A percentile compares a stretch with the other conserved stretches of the same genome.
These are phyloP conservation scores for Paedocypris micromegethes DNA, from an alignment of 2,797 vertebrate species.

Conservation along the genomic window DNA sequence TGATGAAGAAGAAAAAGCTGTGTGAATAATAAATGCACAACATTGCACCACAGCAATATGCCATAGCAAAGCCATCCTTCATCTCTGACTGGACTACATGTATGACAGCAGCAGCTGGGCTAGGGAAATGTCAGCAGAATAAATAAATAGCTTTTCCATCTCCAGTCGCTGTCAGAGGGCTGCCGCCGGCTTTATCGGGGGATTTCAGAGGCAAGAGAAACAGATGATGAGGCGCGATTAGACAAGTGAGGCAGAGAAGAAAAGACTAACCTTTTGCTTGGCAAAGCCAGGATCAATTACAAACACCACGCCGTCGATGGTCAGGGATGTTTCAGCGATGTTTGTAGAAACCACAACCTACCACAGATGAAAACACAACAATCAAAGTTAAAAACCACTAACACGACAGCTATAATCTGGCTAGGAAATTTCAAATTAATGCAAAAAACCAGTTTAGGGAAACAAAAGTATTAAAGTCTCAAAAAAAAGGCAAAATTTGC, in stretches of 20 bases:
- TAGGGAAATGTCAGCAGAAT: constrained; percentile 72
- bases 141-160: constrained; percentile 69
- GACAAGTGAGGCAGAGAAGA: constrained; percentile 40
- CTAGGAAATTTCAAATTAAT: not conserved
- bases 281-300: constrained; percentile 99
- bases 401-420: not conserved
- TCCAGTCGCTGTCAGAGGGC: constrained; percentile 62
- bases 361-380: constrained; percentile 47
- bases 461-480: too few species aligned
- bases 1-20: constrained; percentile 16
- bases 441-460: not conserved
- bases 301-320: constrained; percentile 95
- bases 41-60: constrained; percentile 36
- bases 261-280: constrained; percentile 88
- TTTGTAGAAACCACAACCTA: constrained; percentile 97
- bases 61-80: constrained; percentile 48
- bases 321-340: constrained; percentile 96
- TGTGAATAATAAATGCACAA: constrained; percentile 36
- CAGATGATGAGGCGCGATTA: constrained; percentile 68
- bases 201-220: constrained; percentile 65
- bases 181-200: constrained; percentile 63
- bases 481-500: too few species aligned
- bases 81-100: constrained; percentile 57
- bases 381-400: constrained; percentile 26
- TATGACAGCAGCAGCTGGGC: constrained; percentile 61